Evolutionary conservation across 1,140 invertebrate genomes (phyloP), one percentile per base, ranked within the genome.

Genomic region (Plodia interpunctella): DNA sequence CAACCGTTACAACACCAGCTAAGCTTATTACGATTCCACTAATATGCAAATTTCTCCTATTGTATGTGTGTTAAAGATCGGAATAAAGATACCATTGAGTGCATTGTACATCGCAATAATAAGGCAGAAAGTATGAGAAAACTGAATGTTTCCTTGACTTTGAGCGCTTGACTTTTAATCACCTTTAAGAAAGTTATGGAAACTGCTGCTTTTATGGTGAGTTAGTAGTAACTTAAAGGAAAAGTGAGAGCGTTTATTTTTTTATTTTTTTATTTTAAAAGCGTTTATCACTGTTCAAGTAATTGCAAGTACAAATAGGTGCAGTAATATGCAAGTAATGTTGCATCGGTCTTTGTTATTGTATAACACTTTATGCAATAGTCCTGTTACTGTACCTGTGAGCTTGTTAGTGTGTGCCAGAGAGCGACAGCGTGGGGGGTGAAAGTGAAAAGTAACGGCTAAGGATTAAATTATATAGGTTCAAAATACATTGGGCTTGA

Each of bases 1-100:
- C 70, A 87, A 87, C 67, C 52, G 60, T 76, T 78, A 73, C 71
- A 54, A 60, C 65, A 75, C 57, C 20, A 68, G 52, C 20, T 50
- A 57, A 50, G 25, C 38, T 59, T 55, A 58, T 63, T 63, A 63
- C 56, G 56, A 38, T 50, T 59, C 51, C 54, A 35, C 30, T 55
- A 44, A 25, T 61, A 60, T 56, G 60, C 25, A 61, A 65, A 65
- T 60, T 60, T 64, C 60, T 55, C 58, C 61, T 66, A 55, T 63
- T 61, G 55, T 38, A 20, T 53, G 19, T n/a, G 1, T 49, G 21
- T 25, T 55, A 60, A 20, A 50, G 62, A 57, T 59, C 28, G 52
- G 32, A 57, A 62, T 55, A 30, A 38, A 62, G 61, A 54, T 62
- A 38, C 54, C 59, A 28, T 51, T 51, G 13, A 17, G 19, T 25